Evolutionary conservation across 2,797 vertebrate genomes (phyloP).

Genomic region (Halcyon smyrnensis): DNA sequence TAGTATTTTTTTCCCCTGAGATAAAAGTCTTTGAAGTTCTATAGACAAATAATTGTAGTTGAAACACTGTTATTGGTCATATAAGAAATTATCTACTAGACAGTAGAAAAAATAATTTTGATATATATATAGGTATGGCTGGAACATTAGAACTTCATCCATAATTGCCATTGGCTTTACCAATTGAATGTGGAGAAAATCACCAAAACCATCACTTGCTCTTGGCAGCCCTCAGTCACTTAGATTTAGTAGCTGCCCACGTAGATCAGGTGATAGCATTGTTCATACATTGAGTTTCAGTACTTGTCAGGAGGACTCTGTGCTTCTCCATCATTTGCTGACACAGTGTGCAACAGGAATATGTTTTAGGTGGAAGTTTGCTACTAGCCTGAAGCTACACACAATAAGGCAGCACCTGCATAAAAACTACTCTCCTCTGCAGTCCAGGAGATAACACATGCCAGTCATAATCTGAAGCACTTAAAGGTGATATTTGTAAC

Average conservation of each 20-base stretch:
- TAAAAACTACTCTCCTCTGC: not conserved
- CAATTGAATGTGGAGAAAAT: not conserved
- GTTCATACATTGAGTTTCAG: rapidly evolving
- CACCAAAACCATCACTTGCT: not conserved
- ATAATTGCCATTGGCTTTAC: not conserved
- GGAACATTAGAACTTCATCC: not conserved
- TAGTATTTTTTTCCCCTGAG: not conserved
- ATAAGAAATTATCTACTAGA: not conserved
- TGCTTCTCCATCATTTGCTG: not conserved
- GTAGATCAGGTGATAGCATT: not conserved
- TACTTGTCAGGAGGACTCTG: not conserved
- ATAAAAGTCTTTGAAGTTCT: conserved; percentile 8
- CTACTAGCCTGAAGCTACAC: not conserved
- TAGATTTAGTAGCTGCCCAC: not conserved
- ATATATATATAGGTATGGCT: not conserved
- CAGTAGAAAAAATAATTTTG: not conserved
- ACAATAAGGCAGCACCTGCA: not conserved
- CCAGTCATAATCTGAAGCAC: not conserved
- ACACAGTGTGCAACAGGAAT: not conserved
- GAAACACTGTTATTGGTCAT: not conserved
- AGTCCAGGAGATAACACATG: not conserved
- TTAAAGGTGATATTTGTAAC: not conserved
- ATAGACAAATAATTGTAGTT: not conserved
- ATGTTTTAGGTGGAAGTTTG: not conserved
- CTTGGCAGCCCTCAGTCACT: not conserved